Evolutionary conservation across 1,140 invertebrate genomes (phyloP), one percentile per base, ranked within the genome.

Genomic region (Drosophila pachea): DNA sequence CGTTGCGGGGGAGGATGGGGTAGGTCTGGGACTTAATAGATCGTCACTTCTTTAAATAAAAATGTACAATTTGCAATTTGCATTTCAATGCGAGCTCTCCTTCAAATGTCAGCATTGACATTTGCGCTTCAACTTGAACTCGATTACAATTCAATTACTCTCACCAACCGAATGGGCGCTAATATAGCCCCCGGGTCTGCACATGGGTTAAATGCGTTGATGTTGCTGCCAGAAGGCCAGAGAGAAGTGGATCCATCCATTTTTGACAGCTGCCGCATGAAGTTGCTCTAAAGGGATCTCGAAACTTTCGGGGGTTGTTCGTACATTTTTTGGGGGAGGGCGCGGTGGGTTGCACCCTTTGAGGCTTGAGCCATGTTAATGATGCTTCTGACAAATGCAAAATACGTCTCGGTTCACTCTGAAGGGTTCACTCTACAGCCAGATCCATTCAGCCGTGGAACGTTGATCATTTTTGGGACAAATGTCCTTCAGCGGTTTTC

Each of bases 1-100:
- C 1, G 22, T 22, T 2, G n/a, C n/a, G 22, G 22, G 1, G 22
- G 22, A 22, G 22, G 22, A 3, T 2, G 22, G 22, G 22, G 22
- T 3, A 22, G 22, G 22, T 3, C 22, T 22, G 22, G 22, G 22
- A 3, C 22, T 22, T 22, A 22, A 22, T 22, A 22, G 22, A 22
- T 22, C 22, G 45, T 7, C 4, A n/a, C 33, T 4, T 29, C 9
- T 35, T 43, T 33, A 14, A 29, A 36, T n/a, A 6, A 36, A 56
- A 49, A 76, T 76, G 68, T 81, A 67, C 77, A 76, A 76, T 78
- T 78, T 78, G 54, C 76, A 79, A 78, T 78, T 67, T 76, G 64
- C 53, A 56, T 42, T 43, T 61, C 35, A 68, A 75, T 75, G 69
- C 47, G 52, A 65, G 50, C 63, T 73, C 58, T 9, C n/a, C 38